Evolutionary conservation across 2,113 vertebrate genomes (phyloP), one percentile per base, ranked within the genome.

Genomic region (Lasiurus cinereus): DNA sequence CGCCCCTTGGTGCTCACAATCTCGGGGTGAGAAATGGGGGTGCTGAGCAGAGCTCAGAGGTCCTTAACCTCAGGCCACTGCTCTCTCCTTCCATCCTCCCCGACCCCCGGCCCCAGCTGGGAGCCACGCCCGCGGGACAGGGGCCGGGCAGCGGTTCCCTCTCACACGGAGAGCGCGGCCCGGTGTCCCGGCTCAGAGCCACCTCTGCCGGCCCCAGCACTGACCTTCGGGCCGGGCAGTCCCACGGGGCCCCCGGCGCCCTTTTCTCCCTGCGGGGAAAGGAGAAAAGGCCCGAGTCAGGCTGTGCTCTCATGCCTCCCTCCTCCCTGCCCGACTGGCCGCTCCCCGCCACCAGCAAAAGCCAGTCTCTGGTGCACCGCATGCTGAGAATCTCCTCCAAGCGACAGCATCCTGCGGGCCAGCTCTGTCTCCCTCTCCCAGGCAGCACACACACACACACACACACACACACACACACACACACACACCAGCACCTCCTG

Each of bases 191-290:
- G 48, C 46, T 21, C 59, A 16, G 9, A 19, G 7, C 48, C 74
- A 3, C 74, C 74, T 2, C 15, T 1, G 15, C 15, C 18, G 6
- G 9, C 6, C 0, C 21, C 73, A 6, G 52, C 72, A 98, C 98
- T 98, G 90, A 99, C 99, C 99, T 99, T 99, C 93, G 98, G 98
- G 95, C 99, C 99, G 94, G 98, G 98, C 90, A 98, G 98, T 93
- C 99, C 99, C 97, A 97, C 93, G 86, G 98, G 98, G 76, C 99
- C 99, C 62, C 97, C 92, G 56, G 90, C 97, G 77, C 99, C 99
- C 54, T 97, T 98, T 62, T 98, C 99, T 72, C 99, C 99, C 99
- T 99, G 97, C 80, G 96, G 95, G 62, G 82, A 97, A 98, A 90
- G 69, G 97, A 96, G 94, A 97, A 64, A 80, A 31, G 21, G 13